Evolutionary conservation across 2,888 invertebrate genomes (phyloP).

Genomic region (Dioctria linearis): DNA sequence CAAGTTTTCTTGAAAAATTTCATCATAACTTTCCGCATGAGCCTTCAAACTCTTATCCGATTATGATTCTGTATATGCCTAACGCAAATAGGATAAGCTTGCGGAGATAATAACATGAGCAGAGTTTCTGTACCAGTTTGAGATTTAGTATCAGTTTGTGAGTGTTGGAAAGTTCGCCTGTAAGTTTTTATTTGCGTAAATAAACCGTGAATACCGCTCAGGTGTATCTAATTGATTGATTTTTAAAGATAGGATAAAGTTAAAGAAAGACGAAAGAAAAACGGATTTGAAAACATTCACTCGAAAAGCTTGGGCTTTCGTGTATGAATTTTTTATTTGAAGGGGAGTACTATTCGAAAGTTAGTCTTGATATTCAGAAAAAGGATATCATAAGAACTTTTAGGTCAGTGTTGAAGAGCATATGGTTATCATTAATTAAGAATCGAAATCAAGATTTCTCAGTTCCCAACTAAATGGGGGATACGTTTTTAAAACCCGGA

Average conservation of each 20-base stretch:
- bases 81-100: conserved; percentile 6
- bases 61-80: background rate
- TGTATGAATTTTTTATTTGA: no score
- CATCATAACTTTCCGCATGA: conserved; percentile 33
- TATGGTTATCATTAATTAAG: no score
- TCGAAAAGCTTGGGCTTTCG: no score
- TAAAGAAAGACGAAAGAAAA: no score
- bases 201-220: background rate
- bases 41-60: conserved; percentile 19
- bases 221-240: background rate
- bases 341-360: no score
- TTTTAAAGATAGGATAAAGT: background rate
- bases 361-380: no score
- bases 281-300: no score
- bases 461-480: no score
- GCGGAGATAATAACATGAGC: conserved; percentile 1
- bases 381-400: no score
- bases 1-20: background rate
- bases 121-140: background rate
- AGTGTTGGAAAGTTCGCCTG: background rate
- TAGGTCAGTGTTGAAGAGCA: no score
- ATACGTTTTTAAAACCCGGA: no score
- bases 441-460: no score
- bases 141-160: background rate
- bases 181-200: conserved; percentile 1